Percentiles rank a stretch among this genome's conserved stretches.
These are phyloP conservation scores for Astyanax mexicanus DNA, from an alignment of 2,797 vertebrate species.

Conservation along the genomic window DNA sequence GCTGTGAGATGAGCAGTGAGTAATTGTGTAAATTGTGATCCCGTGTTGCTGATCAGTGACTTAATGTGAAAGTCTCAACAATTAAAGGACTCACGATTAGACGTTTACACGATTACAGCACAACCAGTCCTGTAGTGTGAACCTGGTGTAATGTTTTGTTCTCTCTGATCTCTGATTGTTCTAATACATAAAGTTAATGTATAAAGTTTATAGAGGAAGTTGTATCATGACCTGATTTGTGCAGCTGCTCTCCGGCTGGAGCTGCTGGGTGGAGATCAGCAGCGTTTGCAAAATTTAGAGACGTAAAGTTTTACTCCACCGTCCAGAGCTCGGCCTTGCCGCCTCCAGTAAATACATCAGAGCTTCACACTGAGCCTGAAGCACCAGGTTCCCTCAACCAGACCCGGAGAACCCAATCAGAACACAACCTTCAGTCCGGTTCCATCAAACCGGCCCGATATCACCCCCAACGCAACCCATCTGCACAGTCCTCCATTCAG, in stretches of 20 bases:
- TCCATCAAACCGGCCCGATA: constrained; percentile 27
- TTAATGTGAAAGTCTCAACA: no score
- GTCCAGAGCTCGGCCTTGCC: constrained; percentile 23
- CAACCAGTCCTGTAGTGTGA: no score
- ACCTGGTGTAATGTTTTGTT: no score
- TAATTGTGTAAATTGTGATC: no score
- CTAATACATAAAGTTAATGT: no score
- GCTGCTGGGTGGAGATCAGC: not conserved
- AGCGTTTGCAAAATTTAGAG: constrained; percentile 18
- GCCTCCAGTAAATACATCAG: constrained; percentile 74
- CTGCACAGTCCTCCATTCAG: not conserved
- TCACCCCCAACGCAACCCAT: not conserved
- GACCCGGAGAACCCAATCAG: constrained; percentile 35
- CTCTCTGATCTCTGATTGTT: no score
- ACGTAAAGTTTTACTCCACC: constrained; percentile 35
- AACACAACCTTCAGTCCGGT: constrained; percentile 28
- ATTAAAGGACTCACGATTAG: no score
- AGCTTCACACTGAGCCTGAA: constrained; percentile 64
- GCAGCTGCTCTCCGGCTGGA: not conserved
- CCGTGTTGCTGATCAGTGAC: no score
- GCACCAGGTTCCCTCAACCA: constrained; percentile 23
- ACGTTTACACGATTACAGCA: no score
- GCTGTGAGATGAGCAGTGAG: no score
- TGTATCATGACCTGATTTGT: constrained; percentile 3
- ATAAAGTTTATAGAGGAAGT: not conserved